These are phyloP conservation scores for Watsonalla binaria DNA, from an alignment of 2,888 invertebrate species.

Conservation along the genomic window DNA sequence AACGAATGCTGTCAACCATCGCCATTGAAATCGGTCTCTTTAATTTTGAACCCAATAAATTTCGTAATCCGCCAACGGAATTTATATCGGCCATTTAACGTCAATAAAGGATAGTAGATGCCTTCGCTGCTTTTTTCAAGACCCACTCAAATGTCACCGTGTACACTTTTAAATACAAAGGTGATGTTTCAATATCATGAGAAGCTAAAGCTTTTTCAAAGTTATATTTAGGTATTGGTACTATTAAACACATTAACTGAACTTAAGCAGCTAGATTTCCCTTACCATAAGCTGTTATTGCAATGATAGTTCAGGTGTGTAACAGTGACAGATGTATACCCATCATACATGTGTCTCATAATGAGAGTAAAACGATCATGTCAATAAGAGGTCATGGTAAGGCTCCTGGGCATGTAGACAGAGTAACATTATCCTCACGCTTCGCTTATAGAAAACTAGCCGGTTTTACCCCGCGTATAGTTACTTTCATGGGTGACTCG, in stretches of 20 bases:
- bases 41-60: slow-evolving; percentile 77
- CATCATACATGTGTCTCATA: too few species aligned
- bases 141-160: slow-evolving; percentile 44
- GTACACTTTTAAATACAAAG: slow-evolving; percentile 70
- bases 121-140: slow-evolving; percentile 48
- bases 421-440: too few species aligned
- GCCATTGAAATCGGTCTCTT: slow-evolving; percentile 76
- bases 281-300: neutral
- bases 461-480: too few species aligned
- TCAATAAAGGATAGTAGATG: slow-evolving; percentile 58
- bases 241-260: slow-evolving; percentile 11
- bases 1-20: slow-evolving; percentile 63
- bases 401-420: too few species aligned
- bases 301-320: too few species aligned
- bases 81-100: slow-evolving; percentile 76
- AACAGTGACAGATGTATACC: too few species aligned
- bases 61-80: slow-evolving; percentile 74
- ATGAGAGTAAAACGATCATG: too few species aligned
- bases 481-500: too few species aligned
- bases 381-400: too few species aligned
- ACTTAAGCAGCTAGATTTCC: too few species aligned
- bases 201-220: neutral
- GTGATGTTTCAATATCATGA: slow-evolving; percentile 58
- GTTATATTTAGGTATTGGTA: slow-evolving; percentile 10
- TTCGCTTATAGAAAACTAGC: too few species aligned